A percentile compares a stretch with the other conserved stretches of the same genome.
Evolutionary conservation across 2,113 vertebrate genomes (phyloP).

Genomic region (Gnathonemus longibarbis): DNA sequence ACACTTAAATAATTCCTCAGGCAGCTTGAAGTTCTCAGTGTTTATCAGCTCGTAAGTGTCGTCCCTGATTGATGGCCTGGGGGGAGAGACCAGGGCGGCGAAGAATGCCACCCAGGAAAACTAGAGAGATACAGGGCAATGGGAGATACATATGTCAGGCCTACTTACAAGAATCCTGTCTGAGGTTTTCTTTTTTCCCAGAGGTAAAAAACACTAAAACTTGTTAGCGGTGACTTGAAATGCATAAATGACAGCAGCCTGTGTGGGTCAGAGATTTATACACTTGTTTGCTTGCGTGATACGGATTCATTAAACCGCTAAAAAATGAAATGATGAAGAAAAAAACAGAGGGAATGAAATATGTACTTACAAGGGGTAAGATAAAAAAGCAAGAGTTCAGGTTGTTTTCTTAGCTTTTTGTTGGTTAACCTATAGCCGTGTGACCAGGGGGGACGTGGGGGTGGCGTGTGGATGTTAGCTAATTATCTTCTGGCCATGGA

Average conservation of each 20-base stretch:
- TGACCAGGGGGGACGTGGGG: not conserved
- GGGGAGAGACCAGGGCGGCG: slow-evolving; percentile 26
- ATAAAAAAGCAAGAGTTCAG: not conserved
- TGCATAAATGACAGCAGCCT: not conserved
- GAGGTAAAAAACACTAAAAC: not conserved
- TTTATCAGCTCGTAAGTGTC: slow-evolving; percentile 45
- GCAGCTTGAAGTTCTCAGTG: slow-evolving; percentile 43
- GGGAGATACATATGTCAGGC: slow-evolving; percentile 21
- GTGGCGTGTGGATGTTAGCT: not conserved
- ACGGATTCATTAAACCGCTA: not conserved
- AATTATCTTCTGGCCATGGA: not conserved
- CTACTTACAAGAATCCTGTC: not conserved
- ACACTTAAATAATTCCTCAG: slow-evolving; percentile 42
- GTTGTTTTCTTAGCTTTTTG: not conserved
- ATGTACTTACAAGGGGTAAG: not conserved
- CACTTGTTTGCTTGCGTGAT: not conserved
- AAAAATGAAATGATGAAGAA: not conserved
- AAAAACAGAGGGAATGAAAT: not conserved
- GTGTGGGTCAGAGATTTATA: not conserved
- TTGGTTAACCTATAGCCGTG: not conserved
- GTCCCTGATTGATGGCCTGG: slow-evolving; percentile 39
- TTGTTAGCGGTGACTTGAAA: not conserved
- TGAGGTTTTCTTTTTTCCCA: not conserved
- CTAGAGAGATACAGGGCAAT: slow-evolving; percentile 22
- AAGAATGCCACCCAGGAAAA: slow-evolving; percentile 41